Conservation (phyloP, 2,888 invertebrate species). For the Polydesmus complanatus region DNA sequence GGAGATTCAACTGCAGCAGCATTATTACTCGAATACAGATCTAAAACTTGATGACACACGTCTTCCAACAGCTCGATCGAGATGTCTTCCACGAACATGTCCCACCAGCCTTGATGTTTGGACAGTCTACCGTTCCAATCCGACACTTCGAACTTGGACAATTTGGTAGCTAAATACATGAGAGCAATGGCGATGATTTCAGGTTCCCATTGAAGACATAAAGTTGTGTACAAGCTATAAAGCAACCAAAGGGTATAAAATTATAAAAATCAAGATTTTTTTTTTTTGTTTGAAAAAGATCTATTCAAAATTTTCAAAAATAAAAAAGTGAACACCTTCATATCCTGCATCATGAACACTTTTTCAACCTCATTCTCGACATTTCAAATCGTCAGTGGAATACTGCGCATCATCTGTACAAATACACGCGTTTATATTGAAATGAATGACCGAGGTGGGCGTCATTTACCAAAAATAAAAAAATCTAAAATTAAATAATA, state of each 20-base stretch:
- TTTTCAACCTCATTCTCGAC: no score
- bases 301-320: no score
- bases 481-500: not conserved
- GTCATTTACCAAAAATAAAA: not conserved
- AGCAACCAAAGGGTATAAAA: slow-evolving; percentile 6
- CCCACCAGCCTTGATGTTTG: slow-evolving; percentile 88
- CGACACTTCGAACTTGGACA: slow-evolving; percentile 85
- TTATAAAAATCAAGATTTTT: no score
- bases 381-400: no score
- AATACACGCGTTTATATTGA: no score
- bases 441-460: no score
- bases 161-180: slow-evolving; percentile 89
- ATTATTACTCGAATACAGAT: slow-evolving; percentile 78
- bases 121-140: slow-evolving; percentile 75
- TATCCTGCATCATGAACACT: no score
- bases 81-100: slow-evolving; percentile 90
- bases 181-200: slow-evolving; percentile 95
- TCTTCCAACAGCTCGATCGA: slow-evolving; percentile 89
- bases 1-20: slow-evolving; percentile 42
- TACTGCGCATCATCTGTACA: no score
- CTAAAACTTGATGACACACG: slow-evolving; percentile 85
- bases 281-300: not conserved
- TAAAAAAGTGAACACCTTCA: no score
- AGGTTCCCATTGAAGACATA: slow-evolving; percentile 96
- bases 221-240: slow-evolving; percentile 76